Base-by-base conservation (phyloP, 2,888 invertebrate species). In the Stenoptilia bipunctidactyla region DNA sequence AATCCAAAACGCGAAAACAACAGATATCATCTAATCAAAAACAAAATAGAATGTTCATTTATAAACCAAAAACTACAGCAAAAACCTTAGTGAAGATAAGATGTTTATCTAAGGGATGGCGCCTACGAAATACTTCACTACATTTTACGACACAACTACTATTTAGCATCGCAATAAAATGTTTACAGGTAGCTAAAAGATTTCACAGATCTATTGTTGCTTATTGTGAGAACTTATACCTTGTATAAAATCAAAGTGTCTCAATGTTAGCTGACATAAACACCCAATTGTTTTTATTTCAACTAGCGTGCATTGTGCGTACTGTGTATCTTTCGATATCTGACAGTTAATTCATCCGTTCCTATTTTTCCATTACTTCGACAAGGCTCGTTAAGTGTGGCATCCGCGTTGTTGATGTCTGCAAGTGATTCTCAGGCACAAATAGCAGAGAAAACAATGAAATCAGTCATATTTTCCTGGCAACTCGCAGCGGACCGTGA, bases 401-500 rank as follows among this genome's bases (percentile, higher is more conserved):
- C 70, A 72, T 76, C 75, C 74, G 68, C 61, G 70, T 61, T 67
- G 77, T 73, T 76, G 80, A 80, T 80, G 76, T 75, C 73, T 67
- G 64, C 72, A 69, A 77, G 82, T 80, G 82, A 82, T 82, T 82
- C 80, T 75, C 72, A 72, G 71, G 67, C 67, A 62, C 67, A 63
- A 72, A 69, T 66, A 69, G 66, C 70, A 56, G 58, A 55, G 61
- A 71, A 72, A 82, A 83, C 82, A 83, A 83, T 83, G 82, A 77
- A 77, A 80, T 77, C 82, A 72, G 77, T 79, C 79, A 82, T 77
- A 82, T 77, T 79, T 77, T 73, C 75, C 77, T 71, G 72, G 70
- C 73, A 70, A 61, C 65, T 62, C 53, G 69, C 80, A 79, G 58
- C 79, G 59, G 68, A 80, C 73, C 79, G 76, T 79, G 70, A 65